These are phyloP conservation scores for Hirundo rustica DNA, from an alignment of 2,797 vertebrate species.

Conservation along the genomic window DNA sequence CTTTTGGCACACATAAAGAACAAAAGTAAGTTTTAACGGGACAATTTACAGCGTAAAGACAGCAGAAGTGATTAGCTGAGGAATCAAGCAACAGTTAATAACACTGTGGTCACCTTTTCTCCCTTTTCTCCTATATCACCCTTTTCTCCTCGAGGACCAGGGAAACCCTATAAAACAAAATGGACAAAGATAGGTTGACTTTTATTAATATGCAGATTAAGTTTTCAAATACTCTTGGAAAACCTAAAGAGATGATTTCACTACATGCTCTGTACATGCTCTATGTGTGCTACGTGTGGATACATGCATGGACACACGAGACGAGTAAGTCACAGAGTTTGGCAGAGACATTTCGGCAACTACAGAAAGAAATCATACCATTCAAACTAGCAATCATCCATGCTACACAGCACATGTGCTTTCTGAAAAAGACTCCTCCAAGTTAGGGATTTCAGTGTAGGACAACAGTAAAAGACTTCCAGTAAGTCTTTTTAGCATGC, in stretches of 20 bases:
- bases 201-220: neutral
- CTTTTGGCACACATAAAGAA: slow-evolving; percentile 74
- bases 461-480: neutral
- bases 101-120: slow-evolving; percentile 91
- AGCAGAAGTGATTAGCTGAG: slow-evolving; percentile 47
- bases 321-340: neutral
- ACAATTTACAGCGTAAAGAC: neutral
- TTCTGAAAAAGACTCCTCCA: neutral
- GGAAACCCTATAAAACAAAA: slow-evolving; percentile 91
- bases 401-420: neutral
- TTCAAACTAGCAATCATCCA: neutral
- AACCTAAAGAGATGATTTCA: neutral
- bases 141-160: slow-evolving; percentile 96
- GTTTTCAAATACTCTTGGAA: slow-evolving; percentile 11
- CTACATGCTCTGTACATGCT: neutral
- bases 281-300: neutral
- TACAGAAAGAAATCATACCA: neutral
- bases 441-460: neutral
- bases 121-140: slow-evolving; percentile 97
- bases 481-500: neutral
- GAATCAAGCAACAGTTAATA: slow-evolving; percentile 50
- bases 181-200: slow-evolving; percentile 71
- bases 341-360: neutral
- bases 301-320: neutral
- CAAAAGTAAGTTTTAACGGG: neutral